phyloP scores from a whole-genome alignment of 2,888 invertebrate genomes.

The Morpho deidamia region DNA sequence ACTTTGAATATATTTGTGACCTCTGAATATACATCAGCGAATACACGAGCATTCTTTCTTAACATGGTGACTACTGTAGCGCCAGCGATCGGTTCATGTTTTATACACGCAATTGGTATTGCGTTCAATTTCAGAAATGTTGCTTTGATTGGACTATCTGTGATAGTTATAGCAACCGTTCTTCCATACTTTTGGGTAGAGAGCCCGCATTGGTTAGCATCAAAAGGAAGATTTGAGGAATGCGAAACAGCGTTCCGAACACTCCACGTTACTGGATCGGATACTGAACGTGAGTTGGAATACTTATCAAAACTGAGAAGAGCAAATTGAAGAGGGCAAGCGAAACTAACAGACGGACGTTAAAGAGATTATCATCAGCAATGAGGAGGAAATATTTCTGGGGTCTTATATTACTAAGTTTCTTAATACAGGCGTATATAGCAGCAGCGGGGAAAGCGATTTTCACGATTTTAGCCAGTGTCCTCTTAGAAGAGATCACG shows the following conservation, averaged over 20 bases:
- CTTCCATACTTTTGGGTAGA: neutral
- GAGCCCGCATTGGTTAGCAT: too few species aligned
- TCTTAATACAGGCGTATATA: conserved; percentile 10
- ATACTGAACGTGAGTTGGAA: neutral
- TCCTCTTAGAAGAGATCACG: conserved; percentile 26
- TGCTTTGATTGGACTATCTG: neutral
- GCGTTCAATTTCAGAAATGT: neutral
- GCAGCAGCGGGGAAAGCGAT: conserved; percentile 20
- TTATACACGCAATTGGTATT: neutral
- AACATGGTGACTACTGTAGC: neutral
- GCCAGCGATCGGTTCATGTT: neutral
- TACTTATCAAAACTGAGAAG: neutral
- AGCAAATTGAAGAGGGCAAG: neutral
- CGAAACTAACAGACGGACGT: neutral
- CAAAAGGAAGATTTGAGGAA: neutral
- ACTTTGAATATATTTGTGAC: neutral
- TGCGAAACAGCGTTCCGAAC: neutral
- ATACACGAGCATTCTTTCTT: neutral
- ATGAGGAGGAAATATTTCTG: neutral
- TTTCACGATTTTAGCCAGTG: conserved; percentile 21
- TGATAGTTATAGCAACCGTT: neutral
- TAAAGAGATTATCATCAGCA: neutral
- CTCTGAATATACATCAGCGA: neutral
- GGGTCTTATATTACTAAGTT: neutral
- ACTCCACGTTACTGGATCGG: neutral